Evolutionary conservation across 2,113 vertebrate genomes (phyloP).

Genomic region (Anser brachyrhynchus): DNA sequence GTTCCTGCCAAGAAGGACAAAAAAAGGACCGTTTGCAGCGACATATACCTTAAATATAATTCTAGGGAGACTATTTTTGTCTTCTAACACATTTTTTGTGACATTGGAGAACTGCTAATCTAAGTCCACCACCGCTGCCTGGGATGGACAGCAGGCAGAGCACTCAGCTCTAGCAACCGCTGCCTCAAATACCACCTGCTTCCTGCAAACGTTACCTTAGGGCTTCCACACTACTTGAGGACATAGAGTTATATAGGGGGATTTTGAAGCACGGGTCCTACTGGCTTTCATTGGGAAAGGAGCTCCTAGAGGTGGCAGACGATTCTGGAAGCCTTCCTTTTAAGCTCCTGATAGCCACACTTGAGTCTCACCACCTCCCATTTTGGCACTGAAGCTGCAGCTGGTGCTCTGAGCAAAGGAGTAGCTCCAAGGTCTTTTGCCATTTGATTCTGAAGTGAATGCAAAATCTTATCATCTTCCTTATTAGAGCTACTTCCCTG

Average conservation of each 20-base stretch:
- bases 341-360: background rate
- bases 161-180: rapidly evolving
- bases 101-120: background rate
- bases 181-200: background rate
- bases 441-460: background rate
- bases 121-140: background rate
- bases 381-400: background rate
- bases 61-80: background rate
- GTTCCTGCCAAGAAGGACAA: background rate
- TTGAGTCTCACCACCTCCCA: rapidly evolving
- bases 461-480: background rate
- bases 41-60: background rate
- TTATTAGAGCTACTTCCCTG: background rate
- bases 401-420: background rate
- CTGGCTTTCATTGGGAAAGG: background rate
- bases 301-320: background rate
- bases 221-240: background rate
- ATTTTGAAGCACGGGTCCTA: background rate
- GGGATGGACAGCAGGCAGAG: background rate
- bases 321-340: background rate
- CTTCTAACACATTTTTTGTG: background rate
- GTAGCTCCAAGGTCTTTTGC: background rate
- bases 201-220: background rate
- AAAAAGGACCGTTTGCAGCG: background rate
- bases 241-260: background rate